Percentiles rank a stretch among this genome's conserved stretches.
Evolutionary conservation across 2,888 invertebrate species (phyloP).

Genomic region (Plebejus melissa): DNA sequence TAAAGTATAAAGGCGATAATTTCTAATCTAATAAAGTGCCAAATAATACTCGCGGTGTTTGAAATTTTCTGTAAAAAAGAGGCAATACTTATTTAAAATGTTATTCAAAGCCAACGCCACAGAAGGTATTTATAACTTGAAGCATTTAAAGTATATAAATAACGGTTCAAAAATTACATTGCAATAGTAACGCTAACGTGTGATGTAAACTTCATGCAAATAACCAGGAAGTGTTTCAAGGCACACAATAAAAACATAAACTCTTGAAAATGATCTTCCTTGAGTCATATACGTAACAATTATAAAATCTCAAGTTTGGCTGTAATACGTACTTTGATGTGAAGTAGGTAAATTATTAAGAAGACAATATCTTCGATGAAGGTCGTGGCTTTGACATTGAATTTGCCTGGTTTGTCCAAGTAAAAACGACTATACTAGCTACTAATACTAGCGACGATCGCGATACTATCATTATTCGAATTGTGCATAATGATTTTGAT

Average conservation of each 20-base stretch:
- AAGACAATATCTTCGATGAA: constrained; percentile 6
- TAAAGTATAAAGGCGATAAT: not conserved
- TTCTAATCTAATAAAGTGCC: not conserved
- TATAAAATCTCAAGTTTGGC: constrained; percentile 13
- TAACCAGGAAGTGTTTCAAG: constrained; percentile 22
- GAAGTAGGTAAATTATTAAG: not conserved
- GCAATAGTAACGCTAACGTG: not conserved
- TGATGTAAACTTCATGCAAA: constrained; percentile 20
- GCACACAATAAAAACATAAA: constrained; percentile 24
- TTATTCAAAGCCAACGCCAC: not conserved
- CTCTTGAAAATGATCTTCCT: constrained; percentile 24
- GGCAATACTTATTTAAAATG: not conserved
- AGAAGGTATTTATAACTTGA: not conserved
- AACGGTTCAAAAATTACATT: constrained; percentile 2
- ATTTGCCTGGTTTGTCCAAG: not conserved
- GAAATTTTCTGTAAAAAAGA: not conserved
- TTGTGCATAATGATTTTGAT: not conserved
- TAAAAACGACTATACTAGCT: not conserved
- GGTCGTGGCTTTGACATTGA: not conserved
- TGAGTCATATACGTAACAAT: constrained; percentile 20
- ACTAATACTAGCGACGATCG: not conserved
- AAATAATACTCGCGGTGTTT: not conserved
- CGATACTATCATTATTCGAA: not conserved
- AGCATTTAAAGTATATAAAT: not conserved
- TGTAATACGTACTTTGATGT: not conserved